phyloP scores from a whole-genome alignment of 2,113 vertebrate genomes.

The Hippocampus comes region DNA sequence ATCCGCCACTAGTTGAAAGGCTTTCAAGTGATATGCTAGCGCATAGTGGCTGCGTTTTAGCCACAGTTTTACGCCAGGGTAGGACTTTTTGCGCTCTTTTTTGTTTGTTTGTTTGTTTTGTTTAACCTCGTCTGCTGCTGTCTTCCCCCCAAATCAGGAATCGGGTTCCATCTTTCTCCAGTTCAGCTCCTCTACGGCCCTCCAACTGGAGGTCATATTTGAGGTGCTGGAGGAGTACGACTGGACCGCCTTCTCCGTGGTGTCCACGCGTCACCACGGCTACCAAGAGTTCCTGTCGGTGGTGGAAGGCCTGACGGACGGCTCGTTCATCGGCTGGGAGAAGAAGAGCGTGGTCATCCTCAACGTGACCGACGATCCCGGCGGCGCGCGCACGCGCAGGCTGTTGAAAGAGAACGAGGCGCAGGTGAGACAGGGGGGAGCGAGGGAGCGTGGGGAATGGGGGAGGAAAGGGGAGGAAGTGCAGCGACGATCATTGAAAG shows the following conservation, averaged over 20 bases:
- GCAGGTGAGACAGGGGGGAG: slow-evolving; percentile 79
- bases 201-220: slow-evolving; percentile 91
- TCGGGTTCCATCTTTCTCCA: slow-evolving; percentile 91
- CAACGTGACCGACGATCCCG: slow-evolving; percentile 83
- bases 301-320: slow-evolving; percentile 89
- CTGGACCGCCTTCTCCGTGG: slow-evolving; percentile 89
- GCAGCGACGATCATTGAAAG: slow-evolving; percentile 39
- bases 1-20: no score
- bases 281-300: slow-evolving; percentile 88
- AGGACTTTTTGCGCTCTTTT: background rate
- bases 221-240: slow-evolving; percentile 95
- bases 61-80: slow-evolving; percentile 16
- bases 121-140: slow-evolving; percentile 50
- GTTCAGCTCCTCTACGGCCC: slow-evolving; percentile 88
- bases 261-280: slow-evolving; percentile 87
- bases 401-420: slow-evolving; percentile 87
- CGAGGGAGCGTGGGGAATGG: slow-evolving; percentile 43
- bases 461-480: slow-evolving; percentile 67
- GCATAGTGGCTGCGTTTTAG: slow-evolving; percentile 17
- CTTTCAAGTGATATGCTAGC: slow-evolving; percentile 10
- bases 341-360: slow-evolving; percentile 89
- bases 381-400: slow-evolving; percentile 77
- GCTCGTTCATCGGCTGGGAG: slow-evolving; percentile 94
- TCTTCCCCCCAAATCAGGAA: slow-evolving; percentile 75
- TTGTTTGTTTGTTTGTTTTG: background rate